phyloP scores from a whole-genome alignment of 2,797 vertebrate genomes.

The Geotrypetes seraphini region DNA sequence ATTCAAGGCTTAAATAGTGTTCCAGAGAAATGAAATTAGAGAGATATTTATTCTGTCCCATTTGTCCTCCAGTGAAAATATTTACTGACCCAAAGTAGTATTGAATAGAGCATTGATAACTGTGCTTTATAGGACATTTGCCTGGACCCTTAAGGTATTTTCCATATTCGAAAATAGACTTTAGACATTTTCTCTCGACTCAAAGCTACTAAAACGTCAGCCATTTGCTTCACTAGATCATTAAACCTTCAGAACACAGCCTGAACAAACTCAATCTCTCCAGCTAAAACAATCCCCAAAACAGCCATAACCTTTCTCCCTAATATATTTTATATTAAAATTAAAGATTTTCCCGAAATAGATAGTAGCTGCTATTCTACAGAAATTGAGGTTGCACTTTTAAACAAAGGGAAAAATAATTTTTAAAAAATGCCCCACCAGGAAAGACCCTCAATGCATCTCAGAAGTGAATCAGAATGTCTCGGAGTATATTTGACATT shows the following conservation, averaged over 20 bases:
- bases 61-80: conserved; percentile 6
- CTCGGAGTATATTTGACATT: no score
- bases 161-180: neutral
- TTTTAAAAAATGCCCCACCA: no score
- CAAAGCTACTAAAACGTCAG: neutral
- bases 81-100: conserved; percentile 5
- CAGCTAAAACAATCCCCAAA: no score
- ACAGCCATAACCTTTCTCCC: no score
- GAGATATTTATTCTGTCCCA: conserved; percentile 11
- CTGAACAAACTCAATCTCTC: neutral
- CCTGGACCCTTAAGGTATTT: conserved; percentile 2
- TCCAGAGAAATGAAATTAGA: conserved; percentile 1
- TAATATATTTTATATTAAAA: no score
- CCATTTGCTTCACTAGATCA: conserved; percentile 3
- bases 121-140: neutral
- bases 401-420: no score
- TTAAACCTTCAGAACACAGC: neutral
- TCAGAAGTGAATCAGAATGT: no score
- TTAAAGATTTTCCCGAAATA: no score
- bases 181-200: neutral
- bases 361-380: no score
- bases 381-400: no score
- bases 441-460: no score
- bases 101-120: conserved; percentile 7
- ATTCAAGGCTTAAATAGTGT: no score